Evolutionary conservation across 2,888 invertebrate genomes (phyloP).

Genomic region (Spialia ferax): DNA sequence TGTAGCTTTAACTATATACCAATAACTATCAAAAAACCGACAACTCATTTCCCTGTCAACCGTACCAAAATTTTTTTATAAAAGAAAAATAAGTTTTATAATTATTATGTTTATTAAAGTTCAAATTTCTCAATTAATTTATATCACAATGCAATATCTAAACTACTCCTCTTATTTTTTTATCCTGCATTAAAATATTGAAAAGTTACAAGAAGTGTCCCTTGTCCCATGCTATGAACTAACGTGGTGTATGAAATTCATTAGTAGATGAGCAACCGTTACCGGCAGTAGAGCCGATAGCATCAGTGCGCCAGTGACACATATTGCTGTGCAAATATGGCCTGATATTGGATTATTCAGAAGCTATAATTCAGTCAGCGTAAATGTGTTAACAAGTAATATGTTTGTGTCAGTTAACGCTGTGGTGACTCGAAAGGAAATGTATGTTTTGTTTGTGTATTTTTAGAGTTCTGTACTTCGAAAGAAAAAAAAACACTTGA

Average conservation of each 20-base stretch:
- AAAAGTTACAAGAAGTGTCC: background rate
- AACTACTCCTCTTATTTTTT: background rate
- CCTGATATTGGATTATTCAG: constrained; percentile 33
- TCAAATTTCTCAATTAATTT: too few relatives aligned
- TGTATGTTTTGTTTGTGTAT: background rate
- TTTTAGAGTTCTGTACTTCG: too few relatives aligned
- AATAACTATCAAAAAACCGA: too few relatives aligned
- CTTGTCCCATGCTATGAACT: background rate
- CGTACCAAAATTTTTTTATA: too few relatives aligned
- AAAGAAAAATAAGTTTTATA: too few relatives aligned
- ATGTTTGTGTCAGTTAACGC: constrained; percentile 25
- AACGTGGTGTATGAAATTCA: constrained; percentile 9
- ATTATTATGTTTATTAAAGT: too few relatives aligned
- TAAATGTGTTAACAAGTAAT: constrained; percentile 29
- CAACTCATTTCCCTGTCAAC: too few relatives aligned
- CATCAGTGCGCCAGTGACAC: constrained; percentile 24
- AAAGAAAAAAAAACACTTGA: too few relatives aligned
- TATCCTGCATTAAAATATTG: background rate
- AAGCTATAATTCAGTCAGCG: constrained; percentile 35
- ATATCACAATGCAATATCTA: too few relatives aligned
- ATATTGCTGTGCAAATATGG: constrained; percentile 28
- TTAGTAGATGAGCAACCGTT: constrained; percentile 7
- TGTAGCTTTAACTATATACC: too few relatives aligned
- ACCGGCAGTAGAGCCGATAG: background rate
- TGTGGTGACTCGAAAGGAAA: constrained; percentile 3